These are phyloP conservation scores for Platycnemis pennipes DNA, from an alignment of 2,888 invertebrate genomes.

Conservation along the genomic window DNA sequence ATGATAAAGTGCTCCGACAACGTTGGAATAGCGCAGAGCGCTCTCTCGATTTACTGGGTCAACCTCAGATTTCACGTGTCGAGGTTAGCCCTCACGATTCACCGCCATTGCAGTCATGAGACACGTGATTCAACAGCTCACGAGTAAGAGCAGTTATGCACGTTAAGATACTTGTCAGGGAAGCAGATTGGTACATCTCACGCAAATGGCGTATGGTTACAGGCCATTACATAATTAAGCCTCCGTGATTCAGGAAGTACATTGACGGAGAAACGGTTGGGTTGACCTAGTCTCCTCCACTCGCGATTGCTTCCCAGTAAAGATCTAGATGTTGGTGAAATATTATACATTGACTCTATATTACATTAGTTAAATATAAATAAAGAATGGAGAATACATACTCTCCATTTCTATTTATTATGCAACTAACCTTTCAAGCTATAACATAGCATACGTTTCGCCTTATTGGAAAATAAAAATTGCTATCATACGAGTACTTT, in stretches of 20 bases:
- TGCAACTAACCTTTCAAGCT: too few species aligned
- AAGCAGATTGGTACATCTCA: not conserved
- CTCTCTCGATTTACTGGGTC: not conserved
- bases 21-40: not conserved
- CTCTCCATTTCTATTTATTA: too few species aligned
- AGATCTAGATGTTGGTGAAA: not conserved
- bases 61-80: not conserved
- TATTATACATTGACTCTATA: not conserved
- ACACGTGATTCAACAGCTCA: conserved; percentile 5
- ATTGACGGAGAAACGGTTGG: not conserved
- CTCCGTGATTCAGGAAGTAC: not conserved
- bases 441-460: too few species aligned
- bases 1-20: not conserved
- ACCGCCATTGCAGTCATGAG: not conserved
- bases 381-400: too few species aligned
- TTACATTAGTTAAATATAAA: too few species aligned
- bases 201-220: conserved; percentile 11
- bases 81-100: not conserved
- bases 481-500: too few species aligned
- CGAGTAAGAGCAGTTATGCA: not conserved
- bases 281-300: not conserved
- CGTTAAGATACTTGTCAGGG: not conserved
- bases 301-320: not conserved
- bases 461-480: too few species aligned
- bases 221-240: conserved; percentile 5